Evolutionary conservation across 2,113 vertebrate species (phyloP).

Genomic region (Falco punctatus): DNA sequence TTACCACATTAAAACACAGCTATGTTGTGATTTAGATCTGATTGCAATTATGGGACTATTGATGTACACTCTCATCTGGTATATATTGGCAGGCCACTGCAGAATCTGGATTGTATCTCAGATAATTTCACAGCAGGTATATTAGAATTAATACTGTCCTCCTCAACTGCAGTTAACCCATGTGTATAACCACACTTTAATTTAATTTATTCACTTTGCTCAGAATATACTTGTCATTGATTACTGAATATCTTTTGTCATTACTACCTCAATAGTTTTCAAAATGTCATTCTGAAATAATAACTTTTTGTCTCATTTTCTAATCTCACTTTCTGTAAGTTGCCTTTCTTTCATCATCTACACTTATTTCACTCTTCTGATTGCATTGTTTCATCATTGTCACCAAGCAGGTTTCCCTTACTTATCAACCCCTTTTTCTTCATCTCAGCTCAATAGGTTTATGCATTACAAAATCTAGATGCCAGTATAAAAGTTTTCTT

Average conservation of each 20-base stretch:
- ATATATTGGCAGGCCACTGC: neutral
- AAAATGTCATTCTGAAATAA: neutral
- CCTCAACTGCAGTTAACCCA: neutral
- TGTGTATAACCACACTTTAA: neutral
- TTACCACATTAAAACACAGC: neutral
- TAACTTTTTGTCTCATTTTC: neutral
- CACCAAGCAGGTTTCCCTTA: neutral
- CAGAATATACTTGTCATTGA: neutral
- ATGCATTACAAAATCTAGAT: neutral
- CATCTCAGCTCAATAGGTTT: neutral
- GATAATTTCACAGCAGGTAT: neutral
- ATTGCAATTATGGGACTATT: neutral
- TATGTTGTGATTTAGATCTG: neutral
- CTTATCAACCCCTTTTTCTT: neutral
- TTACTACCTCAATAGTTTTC: neutral
- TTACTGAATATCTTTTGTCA: neutral
- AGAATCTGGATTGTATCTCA: neutral
- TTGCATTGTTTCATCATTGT: neutral
- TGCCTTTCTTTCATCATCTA: neutral
- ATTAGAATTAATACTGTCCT: neutral
- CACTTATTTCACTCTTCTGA: neutral
- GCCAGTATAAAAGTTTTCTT: neutral
- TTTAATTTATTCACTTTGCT: neutral
- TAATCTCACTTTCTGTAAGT: neutral
- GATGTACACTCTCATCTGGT: neutral